Evolutionary conservation across 1,140 invertebrate species (phyloP).

Genomic region (Drosophila tani): DNA sequence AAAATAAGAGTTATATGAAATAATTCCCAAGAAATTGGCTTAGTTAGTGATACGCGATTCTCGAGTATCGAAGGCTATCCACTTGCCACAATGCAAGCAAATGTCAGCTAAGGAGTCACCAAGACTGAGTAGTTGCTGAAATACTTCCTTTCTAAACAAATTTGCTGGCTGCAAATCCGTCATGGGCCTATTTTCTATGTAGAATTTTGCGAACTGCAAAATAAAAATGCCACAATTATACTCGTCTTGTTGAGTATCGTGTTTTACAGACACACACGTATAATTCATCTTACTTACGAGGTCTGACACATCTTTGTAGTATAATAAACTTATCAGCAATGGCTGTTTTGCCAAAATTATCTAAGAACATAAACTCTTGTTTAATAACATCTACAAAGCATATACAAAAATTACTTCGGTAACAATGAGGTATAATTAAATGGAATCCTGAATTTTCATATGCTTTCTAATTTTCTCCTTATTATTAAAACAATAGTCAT

Average conservation of each 20-base stretch:
- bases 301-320: background rate
- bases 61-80: no score
- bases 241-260: background rate
- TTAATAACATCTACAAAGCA: background rate
- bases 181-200: background rate
- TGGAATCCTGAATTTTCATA: background rate
- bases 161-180: background rate
- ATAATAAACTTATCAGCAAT: background rate
- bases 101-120: background rate
- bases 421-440: constrained; percentile 2
- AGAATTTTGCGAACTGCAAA: no score
- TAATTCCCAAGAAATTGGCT: no score
- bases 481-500: background rate
- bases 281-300: background rate
- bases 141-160: constrained; percentile 4
- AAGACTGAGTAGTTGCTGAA: no score
- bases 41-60: no score
- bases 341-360: background rate
- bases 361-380: background rate
- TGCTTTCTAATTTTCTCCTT: background rate
- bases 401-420: background rate
- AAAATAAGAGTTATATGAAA: no score
- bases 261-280: no score
- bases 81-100: background rate
- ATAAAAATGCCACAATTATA: no score